Percentiles rank a stretch among this genome's conserved stretches.
phyloP scores from a whole-genome alignment of 2,797 vertebrate species.

The Lithobates pipiens region DNA sequence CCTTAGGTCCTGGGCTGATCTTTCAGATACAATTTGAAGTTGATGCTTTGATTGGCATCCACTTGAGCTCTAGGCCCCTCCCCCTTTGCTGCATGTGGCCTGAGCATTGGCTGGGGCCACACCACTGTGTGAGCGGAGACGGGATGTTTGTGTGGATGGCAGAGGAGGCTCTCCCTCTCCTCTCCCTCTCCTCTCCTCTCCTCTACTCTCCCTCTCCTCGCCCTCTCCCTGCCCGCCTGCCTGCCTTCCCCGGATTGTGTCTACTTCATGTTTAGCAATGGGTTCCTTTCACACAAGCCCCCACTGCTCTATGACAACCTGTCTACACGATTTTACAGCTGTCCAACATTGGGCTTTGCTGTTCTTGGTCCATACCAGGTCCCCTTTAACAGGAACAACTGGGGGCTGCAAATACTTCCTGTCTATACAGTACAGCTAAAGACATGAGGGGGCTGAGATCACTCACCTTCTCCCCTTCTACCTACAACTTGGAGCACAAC shows the following conservation, averaged over 20 bases:
- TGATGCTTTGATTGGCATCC: conserved; percentile 99
- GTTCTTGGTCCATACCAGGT: conserved; percentile 80
- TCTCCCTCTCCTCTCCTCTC: too few relatives aligned
- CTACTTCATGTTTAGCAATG: conserved; percentile 89
- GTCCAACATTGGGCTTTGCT: conserved; percentile 88
- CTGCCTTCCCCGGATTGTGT: conserved; percentile 79
- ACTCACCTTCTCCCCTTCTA: neutral
- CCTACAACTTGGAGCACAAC: too few relatives aligned
- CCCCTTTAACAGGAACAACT: conserved; percentile 76
- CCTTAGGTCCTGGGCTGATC: conserved; percentile 96
- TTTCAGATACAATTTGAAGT: conserved; percentile 98
- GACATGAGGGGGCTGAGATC: neutral
- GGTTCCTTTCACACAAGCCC: conserved; percentile 87
- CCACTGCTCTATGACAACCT: conserved; percentile 93
- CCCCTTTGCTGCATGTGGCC: conserved; percentile 89
- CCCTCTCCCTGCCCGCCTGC: conserved; percentile 64
- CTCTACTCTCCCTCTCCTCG: conserved; percentile 6
- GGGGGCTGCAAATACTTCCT: conserved; percentile 62
- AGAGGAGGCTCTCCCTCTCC: conserved; percentile 5
- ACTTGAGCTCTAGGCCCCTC: conserved; percentile 90
- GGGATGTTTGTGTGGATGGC: conserved; percentile 65
- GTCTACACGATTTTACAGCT: conserved; percentile 92
- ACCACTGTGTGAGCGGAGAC: conserved; percentile 63
- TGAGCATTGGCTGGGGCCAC: conserved; percentile 82
- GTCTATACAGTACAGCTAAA: conserved; percentile 29